phyloP scores from a whole-genome alignment of 2,888 invertebrate species.

The Ganaspis brasiliensis region DNA sequence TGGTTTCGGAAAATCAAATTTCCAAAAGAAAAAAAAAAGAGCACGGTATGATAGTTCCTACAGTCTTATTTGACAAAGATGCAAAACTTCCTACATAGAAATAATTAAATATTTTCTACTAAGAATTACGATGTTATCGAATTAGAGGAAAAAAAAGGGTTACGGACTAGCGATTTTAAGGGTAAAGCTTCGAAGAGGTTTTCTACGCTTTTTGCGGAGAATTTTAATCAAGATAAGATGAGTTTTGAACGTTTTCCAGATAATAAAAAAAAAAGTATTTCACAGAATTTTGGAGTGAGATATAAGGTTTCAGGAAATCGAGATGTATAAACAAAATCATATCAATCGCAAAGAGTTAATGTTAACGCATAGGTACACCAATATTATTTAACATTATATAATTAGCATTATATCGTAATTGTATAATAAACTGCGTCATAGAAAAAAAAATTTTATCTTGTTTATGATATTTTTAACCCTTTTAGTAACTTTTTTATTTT shows the following conservation, averaged over 20 bases:
- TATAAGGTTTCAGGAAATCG: slow-evolving; percentile 53
- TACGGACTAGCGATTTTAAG: slow-evolving; percentile 31
- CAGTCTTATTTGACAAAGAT: slow-evolving; percentile 58
- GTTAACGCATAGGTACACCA: slow-evolving; percentile 76
- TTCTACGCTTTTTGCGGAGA: slow-evolving; percentile 51
- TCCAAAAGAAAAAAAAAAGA: slow-evolving; percentile 60
- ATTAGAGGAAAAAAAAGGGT: slow-evolving; percentile 32
- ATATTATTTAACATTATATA: slow-evolving; percentile 77
- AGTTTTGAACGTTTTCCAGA: slow-evolving; percentile 38
- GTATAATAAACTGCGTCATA: slow-evolving; percentile 79
- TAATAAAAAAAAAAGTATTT: slow-evolving; percentile 27
- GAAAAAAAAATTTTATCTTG: slow-evolving; percentile 59
- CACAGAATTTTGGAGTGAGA: slow-evolving; percentile 20
- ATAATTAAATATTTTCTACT: slow-evolving; percentile 67
- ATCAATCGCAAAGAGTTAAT: slow-evolving; percentile 79
- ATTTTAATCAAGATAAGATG: slow-evolving; percentile 43
- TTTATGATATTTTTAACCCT: background rate
- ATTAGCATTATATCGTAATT: slow-evolving; percentile 79
- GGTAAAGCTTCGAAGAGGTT: slow-evolving; percentile 37
- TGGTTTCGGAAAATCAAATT: slow-evolving; percentile 29
- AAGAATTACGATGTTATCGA: slow-evolving; percentile 56
- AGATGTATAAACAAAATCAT: slow-evolving; percentile 79
- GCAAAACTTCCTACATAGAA: slow-evolving; percentile 59
- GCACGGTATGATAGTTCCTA: slow-evolving; percentile 78
- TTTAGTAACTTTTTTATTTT: too few relatives aligned